Conservation (phyloP, 1,140 invertebrate genomes). For the Streblospio benedicti region DNA sequence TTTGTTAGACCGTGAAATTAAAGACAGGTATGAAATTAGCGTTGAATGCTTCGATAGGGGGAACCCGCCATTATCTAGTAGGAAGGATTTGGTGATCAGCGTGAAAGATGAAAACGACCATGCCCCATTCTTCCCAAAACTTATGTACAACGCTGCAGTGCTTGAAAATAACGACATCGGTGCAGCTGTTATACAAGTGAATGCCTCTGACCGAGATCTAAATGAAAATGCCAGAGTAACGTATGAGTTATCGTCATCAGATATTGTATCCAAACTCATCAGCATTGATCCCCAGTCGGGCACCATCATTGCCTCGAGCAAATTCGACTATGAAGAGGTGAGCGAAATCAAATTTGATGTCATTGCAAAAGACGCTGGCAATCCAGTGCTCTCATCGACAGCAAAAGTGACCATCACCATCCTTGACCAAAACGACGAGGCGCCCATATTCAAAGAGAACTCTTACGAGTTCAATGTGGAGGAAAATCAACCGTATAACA, state of each 20-base stretch:
- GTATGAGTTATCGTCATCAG: constrained; percentile 55
- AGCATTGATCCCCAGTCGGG: constrained; percentile 7
- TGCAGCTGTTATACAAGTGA: constrained; percentile 68
- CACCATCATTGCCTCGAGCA: neutral
- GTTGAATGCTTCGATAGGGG: constrained; percentile 13
- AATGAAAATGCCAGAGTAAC: constrained; percentile 91
- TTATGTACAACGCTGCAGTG: constrained; percentile 20
- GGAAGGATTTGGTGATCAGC: neutral
- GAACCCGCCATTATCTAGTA: neutral
- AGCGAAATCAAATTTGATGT: constrained; percentile 10
- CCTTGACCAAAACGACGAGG: constrained; percentile 12
- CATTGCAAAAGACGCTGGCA: constrained; percentile 6
- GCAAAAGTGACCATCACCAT: constrained; percentile 5
- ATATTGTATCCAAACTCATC: neutral
- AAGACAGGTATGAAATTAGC: constrained; percentile 1
- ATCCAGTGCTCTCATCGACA: constrained; percentile 1
- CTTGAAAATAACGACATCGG: constrained; percentile 77
- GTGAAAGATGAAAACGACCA: constrained; percentile 15
- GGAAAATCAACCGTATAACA: neutral
- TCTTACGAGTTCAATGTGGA: neutral
- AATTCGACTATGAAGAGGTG: constrained; percentile 15
- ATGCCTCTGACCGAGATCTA: constrained; percentile 76
- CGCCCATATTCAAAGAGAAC: constrained; percentile 11
- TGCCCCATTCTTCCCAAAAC: constrained; percentile 5
- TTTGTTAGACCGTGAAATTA: constrained; percentile 12